Conservation (phyloP, 1,140 invertebrate species). For the Gonatopus flavifemur region DNA sequence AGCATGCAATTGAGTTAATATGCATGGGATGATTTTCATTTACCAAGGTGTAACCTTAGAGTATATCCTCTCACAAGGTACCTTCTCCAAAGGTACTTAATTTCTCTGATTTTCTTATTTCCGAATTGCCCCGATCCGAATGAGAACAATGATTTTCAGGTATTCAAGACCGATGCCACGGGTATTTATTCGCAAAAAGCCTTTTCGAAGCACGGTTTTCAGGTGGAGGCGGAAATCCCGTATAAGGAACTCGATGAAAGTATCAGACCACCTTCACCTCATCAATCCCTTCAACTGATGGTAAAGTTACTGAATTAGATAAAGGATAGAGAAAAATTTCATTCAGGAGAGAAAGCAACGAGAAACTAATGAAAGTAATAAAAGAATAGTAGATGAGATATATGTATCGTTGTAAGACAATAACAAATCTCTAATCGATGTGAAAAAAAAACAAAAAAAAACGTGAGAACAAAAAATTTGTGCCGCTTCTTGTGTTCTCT, state of each 20-base stretch:
- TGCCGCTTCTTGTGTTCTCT: too few species aligned
- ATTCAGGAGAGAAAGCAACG: conserved; percentile 4
- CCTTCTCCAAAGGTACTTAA: conserved; percentile 17
- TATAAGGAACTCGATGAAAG: conserved; percentile 66
- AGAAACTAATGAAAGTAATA: conserved; percentile 20
- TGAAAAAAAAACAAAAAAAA: conserved; percentile 6
- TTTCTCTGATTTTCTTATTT: conserved; percentile 8
- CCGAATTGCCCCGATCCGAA: conserved; percentile 3
- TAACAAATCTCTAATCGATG: conserved; percentile 42
- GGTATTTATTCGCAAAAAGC: conserved; percentile 77
- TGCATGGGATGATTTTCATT: conserved; percentile 49
- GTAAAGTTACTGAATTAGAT: conserved; percentile 54
- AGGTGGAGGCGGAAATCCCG: conserved; percentile 63
- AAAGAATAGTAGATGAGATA: conserved; percentile 35
- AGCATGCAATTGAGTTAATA: conserved; percentile 46
- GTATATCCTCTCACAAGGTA: conserved; percentile 11
- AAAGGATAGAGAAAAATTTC: conserved; percentile 17
- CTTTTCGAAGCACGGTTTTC: conserved; percentile 67
- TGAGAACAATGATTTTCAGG: conserved; percentile 51
- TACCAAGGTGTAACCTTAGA: conserved; percentile 21
- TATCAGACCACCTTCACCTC: conserved; percentile 63
- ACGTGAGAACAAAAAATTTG: conserved; percentile 4
- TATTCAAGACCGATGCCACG: conserved; percentile 78
- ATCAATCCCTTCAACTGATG: conserved; percentile 67
- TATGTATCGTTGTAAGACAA: conserved; percentile 48